Evolutionary conservation across 1,140 invertebrate species (phyloP).

Genomic region (Triops cancriformis): DNA sequence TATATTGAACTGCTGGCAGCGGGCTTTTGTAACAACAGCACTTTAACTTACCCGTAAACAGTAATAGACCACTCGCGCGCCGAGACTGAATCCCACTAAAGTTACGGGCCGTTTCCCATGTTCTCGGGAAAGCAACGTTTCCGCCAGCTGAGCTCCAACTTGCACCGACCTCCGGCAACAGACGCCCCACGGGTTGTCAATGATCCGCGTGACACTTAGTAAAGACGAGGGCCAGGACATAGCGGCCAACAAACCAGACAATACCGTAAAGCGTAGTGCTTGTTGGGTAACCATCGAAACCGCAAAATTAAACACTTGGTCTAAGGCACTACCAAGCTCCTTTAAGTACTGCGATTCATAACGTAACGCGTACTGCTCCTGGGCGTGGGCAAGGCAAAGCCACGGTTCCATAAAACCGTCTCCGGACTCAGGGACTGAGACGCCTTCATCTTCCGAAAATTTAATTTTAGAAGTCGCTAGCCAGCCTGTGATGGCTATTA

Average conservation of each 20-base stretch:
- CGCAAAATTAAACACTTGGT: conserved; percentile 55
- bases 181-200: conserved; percentile 69
- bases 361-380: conserved; percentile 59
- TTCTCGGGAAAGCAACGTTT: conserved; percentile 52
- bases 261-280: conserved; percentile 61
- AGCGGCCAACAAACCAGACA: conserved; percentile 46
- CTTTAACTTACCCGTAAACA: conserved; percentile 45
- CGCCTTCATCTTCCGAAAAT: conserved; percentile 30
- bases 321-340: conserved; percentile 55
- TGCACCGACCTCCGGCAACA: conserved; percentile 52
- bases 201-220: conserved; percentile 52
- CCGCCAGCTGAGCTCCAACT: conserved; percentile 50
- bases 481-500: conserved; percentile 61
- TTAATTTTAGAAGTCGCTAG: conserved; percentile 36
- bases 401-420: conserved; percentile 50
- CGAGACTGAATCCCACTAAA: conserved; percentile 57
- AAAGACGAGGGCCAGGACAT: conserved; percentile 57
- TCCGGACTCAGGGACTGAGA: not conserved
- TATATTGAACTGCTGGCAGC: too few relatives aligned
- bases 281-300: conserved; percentile 60
- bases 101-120: conserved; percentile 64
- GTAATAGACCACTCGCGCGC: conserved; percentile 62
- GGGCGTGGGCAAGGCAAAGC: conserved; percentile 49
- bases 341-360: conserved; percentile 60
- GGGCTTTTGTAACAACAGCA: too few relatives aligned